phyloP scores from a whole-genome alignment of 2,888 invertebrate species.

The Hyposoter didymator region DNA sequence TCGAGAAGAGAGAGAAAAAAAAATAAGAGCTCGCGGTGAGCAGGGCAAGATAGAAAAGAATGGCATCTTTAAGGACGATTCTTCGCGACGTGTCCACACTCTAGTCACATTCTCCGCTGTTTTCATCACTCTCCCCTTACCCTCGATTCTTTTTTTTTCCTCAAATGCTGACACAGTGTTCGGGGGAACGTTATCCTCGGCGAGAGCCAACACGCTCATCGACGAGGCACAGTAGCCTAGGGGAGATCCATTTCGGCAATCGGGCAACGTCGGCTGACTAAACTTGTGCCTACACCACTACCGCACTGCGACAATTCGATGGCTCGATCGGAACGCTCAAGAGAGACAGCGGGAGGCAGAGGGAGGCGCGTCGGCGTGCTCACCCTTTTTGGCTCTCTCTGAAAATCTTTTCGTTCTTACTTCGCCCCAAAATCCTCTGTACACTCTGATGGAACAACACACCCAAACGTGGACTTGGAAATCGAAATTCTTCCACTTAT shows the following conservation, averaged over 20 bases:
- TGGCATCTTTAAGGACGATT: constrained; percentile 40
- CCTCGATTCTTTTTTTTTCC: constrained; percentile 2
- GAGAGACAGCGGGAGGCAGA: constrained; percentile 26
- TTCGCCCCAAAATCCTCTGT: neutral
- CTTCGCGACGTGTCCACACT: constrained; percentile 28
- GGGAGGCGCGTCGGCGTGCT: constrained; percentile 61
- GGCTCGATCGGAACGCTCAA: constrained; percentile 72
- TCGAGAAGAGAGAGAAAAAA: neutral
- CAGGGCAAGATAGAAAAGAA: constrained; percentile 50
- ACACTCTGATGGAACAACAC: neutral
- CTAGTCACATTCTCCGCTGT: constrained; percentile 26
- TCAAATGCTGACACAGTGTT: constrained; percentile 73
- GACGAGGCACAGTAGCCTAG: constrained; percentile 50
- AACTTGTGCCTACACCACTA: constrained; percentile 78
- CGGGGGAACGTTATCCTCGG: constrained; percentile 51
- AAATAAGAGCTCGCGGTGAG: neutral
- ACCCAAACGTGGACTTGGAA: neutral
- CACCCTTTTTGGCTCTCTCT: constrained; percentile 57
- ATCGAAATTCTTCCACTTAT: neutral
- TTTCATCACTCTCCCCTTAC: neutral
- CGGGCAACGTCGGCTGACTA: constrained; percentile 72
- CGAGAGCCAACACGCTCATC: constrained; percentile 43
- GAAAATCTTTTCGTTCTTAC: constrained; percentile 17
- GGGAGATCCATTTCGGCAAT: constrained; percentile 68
- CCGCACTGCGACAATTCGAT: constrained; percentile 83